Base-by-base conservation (phyloP, 2,113 vertebrate species). In the Acinonyx jubatus region DNA sequence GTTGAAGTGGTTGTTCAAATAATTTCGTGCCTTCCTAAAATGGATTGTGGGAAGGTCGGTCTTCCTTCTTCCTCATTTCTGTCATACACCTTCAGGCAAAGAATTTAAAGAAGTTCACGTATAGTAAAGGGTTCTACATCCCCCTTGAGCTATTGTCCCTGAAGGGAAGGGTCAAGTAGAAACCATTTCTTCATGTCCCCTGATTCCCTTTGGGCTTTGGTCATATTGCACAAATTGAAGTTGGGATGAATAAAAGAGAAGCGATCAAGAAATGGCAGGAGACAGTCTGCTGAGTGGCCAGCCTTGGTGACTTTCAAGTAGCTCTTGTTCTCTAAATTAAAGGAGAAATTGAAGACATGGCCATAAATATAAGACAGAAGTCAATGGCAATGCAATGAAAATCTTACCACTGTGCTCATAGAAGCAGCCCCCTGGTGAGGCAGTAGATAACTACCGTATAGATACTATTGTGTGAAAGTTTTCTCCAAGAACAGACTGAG, bases 341-440 rank as follows among this genome's bases (percentile, higher is more conserved):
- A 98, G 96, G 90, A 88, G 94, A 96, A 96, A 97, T 81, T 93
- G 97, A 98, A 98, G 91, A 87, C 38, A 7, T 74, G 29, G 73
- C 69, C 93, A 94, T 97, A 98, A 97, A 97, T 97, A 93, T 14
- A 96, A 98, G 97, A 96, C 71, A 93, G 97, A 98, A 97, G 65
- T 89, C 95, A 97, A 89, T 81, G 94, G 76, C 69, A 94, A 61
- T 81, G 69, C 33, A 87, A 89, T 13, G 9, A 96, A 98, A 98
- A 79, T 45, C 73, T 94, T 95, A 90, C 29, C 0, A 0, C 10
- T 82, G 74, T 89, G 80, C 33, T 90, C 25, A 0, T 1, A 38
- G 66, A 96, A 57, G 68, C 79, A 92, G 66, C 23, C 41, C 9
- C n/a, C 29, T 33, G 25, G 66, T 95, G 66, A 90, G 48, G 65